These are phyloP conservation scores for Catharus fuscescens DNA, from an alignment of 2,113 vertebrate genomes.

Conservation along the genomic window DNA sequence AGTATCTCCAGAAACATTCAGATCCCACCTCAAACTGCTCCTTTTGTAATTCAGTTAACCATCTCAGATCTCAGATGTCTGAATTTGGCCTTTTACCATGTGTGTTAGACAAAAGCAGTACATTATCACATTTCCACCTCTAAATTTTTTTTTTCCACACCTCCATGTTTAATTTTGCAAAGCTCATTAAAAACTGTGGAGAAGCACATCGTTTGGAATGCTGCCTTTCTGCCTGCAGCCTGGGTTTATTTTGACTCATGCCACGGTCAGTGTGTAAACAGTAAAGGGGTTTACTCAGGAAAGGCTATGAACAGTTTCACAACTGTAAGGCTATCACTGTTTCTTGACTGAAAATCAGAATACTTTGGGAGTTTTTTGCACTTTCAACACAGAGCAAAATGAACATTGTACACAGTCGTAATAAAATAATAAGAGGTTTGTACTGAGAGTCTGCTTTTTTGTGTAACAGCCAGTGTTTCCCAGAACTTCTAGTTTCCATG, in stretches of 20 bases:
- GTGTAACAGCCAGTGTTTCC: neutral
- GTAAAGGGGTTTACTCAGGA: neutral
- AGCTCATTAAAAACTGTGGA: neutral
- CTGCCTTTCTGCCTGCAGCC: constrained; percentile 2
- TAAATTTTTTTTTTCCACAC: neutral
- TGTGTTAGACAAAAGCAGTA: neutral
- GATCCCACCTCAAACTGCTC: neutral
- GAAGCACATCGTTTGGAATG: neutral
- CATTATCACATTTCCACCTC: neutral
- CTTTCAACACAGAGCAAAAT: constrained; percentile 3
- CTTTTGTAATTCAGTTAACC: neutral
- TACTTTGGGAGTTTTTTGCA: neutral
- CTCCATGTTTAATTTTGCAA: constrained; percentile 1
- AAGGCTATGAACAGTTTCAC: neutral
- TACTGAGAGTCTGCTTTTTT: neutral
- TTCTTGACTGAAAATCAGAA: constrained; percentile 18
- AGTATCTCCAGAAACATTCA: neutral
- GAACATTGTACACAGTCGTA: neutral
- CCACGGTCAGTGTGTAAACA: constrained; percentile 11
- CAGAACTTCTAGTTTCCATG: neutral
- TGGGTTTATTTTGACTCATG: constrained; percentile 47
- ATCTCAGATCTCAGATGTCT: neutral
- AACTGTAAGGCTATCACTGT: neutral
- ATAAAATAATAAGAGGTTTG: neutral
- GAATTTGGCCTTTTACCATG: neutral